A percentile compares a stretch with the other conserved stretches of the same genome.
Conservation (phyloP, 2,797 vertebrate species). For the Pygocentrus nattereri region DNA sequence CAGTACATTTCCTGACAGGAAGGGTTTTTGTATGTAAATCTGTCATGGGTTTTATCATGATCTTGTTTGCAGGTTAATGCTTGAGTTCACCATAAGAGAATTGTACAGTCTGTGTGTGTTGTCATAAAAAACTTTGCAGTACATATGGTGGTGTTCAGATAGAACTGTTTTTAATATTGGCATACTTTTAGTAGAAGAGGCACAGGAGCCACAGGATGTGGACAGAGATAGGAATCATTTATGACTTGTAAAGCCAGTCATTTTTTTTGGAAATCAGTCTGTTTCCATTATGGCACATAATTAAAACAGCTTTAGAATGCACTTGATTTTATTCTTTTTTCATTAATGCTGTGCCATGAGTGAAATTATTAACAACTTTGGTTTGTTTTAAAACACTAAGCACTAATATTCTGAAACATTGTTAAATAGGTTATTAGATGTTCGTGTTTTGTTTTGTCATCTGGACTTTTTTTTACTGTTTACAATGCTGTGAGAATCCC, state of each 20-base stretch:
- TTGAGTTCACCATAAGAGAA: not conserved
- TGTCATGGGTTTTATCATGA: slow-evolving; percentile 43
- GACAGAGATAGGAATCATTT: not conserved
- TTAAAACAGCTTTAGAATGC: slow-evolving; percentile 35
- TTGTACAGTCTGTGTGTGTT: not conserved
- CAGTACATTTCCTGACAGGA: slow-evolving; percentile 28
- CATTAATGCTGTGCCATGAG: not conserved
- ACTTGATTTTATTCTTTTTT: slow-evolving; percentile 38
- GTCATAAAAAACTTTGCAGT: slow-evolving; percentile 19
- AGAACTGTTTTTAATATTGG: not conserved
- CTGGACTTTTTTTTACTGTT: slow-evolving; percentile 22
- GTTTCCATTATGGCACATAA: slow-evolving; percentile 21
- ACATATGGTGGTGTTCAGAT: slow-evolving; percentile 14
- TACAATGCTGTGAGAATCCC: slow-evolving; percentile 40
- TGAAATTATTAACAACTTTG: slow-evolving; percentile 1
- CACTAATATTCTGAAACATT: slow-evolving; percentile 40
- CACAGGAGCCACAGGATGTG: not conserved
- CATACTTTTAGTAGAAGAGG: slow-evolving; percentile 1
- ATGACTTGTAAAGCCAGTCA: not conserved
- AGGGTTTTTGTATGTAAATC: slow-evolving; percentile 23
- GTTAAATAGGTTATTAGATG: slow-evolving; percentile 2
- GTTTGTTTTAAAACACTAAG: slow-evolving; percentile 28
- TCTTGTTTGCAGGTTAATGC: slow-evolving; percentile 25
- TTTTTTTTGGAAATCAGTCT: not conserved
- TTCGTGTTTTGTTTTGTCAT: not conserved